phyloP scores from a whole-genome alignment of 2,888 invertebrate species.

The Tinea semifulvella region DNA sequence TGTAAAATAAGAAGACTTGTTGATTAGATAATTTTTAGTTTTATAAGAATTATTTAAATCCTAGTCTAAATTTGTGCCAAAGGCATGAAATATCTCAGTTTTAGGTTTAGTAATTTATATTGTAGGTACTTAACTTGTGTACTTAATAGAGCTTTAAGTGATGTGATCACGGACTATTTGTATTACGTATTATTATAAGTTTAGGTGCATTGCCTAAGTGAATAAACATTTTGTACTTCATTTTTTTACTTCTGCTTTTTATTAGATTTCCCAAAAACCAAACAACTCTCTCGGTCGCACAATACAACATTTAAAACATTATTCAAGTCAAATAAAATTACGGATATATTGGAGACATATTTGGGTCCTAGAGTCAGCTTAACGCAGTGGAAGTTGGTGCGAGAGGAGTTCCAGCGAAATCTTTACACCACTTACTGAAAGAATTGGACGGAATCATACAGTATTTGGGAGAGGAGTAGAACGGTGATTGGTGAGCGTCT shows the following conservation, averaged over 20 bases:
- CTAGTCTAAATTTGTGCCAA: constrained; percentile 53
- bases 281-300: too few species aligned
- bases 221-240: constrained; percentile 12
- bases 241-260: constrained; percentile 2
- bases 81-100: constrained; percentile 52
- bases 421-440: too few species aligned
- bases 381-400: too few species aligned
- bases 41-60: constrained; percentile 23
- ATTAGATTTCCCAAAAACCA: constrained; percentile 2
- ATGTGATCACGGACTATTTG: constrained; percentile 31
- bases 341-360: too few species aligned
- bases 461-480: too few species aligned
- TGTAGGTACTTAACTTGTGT: background rate
- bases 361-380: too few species aligned
- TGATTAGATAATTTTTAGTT: background rate
- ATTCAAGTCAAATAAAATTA: too few species aligned
- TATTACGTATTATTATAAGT: constrained; percentile 3
- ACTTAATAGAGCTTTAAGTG: constrained; percentile 44
- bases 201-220: background rate
- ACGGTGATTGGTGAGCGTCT: too few species aligned
- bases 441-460: too few species aligned
- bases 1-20: background rate
- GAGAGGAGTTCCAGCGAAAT: too few species aligned
- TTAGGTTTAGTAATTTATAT: background rate
- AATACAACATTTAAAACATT: too few species aligned